Evolutionary conservation across 2,888 invertebrate species (phyloP), one percentile per base, ranked within the genome.

Genomic region (Sinohyriopsis cumingii): DNA sequence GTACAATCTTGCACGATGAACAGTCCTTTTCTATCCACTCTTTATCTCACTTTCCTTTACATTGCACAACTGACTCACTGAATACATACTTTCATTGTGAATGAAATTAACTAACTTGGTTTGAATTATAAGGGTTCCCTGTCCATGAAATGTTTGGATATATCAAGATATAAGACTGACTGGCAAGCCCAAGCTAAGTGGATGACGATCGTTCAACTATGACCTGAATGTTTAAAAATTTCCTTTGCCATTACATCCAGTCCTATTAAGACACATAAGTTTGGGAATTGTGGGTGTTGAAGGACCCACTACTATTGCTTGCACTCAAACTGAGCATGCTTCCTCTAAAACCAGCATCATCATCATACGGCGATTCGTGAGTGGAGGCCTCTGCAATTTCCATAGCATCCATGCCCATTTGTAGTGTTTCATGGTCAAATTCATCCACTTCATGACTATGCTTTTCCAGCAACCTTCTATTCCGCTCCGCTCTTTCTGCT

Each of bases 401-500:
- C 92, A 97, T 92, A 77, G 96, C 95, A 92, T 89, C 96, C 92
- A 98, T 96, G 87, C 99, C 99, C 91, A 96, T 94, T 83, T 95
- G 92, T 75, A 95, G 94, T 87, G 97, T 97, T 92, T 98, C 98
- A 88, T 95, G 94, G 92, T 99, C 98, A 92, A 98, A 99, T 86
- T 95, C 94, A 87, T 96, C 95, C 86, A 97, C 92, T 89, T 98
- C 97, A 75, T 94, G 93, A 89, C 95, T 94, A 91, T 98, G 98
- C 77, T 95, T 93, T 89, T 97, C 97, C 89, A 96, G 95, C 88
- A 98, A 93, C 87, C 95, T 93, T 83, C 96, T 93, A 90, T 97
- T 95, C 86, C 96, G 93, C 91, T 97, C 97, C 56, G 95, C 94
- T 68, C 97, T 94, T 91, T 98, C 98, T 88, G 95, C 95, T 86